Evolutionary conservation across 2,797 vertebrate genomes (phyloP).

Genomic region (Monodelphis domestica): DNA sequence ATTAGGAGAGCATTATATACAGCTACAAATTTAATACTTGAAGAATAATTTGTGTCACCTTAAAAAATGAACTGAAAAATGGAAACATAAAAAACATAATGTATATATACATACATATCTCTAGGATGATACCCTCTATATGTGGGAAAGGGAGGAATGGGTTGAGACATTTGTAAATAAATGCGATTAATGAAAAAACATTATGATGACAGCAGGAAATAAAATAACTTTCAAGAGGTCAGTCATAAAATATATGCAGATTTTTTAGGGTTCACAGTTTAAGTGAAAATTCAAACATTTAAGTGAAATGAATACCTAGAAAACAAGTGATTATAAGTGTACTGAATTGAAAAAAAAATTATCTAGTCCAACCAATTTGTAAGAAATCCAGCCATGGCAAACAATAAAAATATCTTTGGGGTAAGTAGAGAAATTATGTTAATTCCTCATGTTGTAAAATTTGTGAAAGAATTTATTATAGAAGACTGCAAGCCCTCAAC

Average conservation of each 20-base stretch:
- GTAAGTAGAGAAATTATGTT: slow-evolving; percentile 6
- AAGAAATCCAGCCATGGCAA: not conserved
- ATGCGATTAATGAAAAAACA: too few species aligned
- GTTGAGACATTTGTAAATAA: too few species aligned
- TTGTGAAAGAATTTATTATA: not conserved
- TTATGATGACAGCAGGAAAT: slow-evolving; percentile 38
- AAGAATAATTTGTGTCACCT: too few species aligned
- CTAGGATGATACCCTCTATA: too few species aligned
- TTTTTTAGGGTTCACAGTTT: slow-evolving; percentile 8
- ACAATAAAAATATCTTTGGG: not conserved
- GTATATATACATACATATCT: too few species aligned
- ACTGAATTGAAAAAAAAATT: slow-evolving; percentile 52
- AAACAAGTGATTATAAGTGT: slow-evolving; percentile 35
- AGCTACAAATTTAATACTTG: too few species aligned
- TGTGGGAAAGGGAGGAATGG: too few species aligned
- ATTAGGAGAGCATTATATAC: too few species aligned
- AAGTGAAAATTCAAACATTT: slow-evolving; percentile 37
- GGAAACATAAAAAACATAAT: too few species aligned
- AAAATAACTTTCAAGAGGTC: slow-evolving; percentile 41
- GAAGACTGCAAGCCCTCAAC: not conserved
- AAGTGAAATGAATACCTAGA: slow-evolving; percentile 32
- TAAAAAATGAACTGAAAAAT: too few species aligned
- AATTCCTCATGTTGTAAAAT: slow-evolving; percentile 37
- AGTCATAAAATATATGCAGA: slow-evolving; percentile 55
- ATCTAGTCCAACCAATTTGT: slow-evolving; percentile 36